A percentile compares a stretch with the other conserved stretches of the same genome.
Evolutionary conservation across 2,888 invertebrate genomes (phyloP).

Genomic region (Lasioglossum oenotherae): DNA sequence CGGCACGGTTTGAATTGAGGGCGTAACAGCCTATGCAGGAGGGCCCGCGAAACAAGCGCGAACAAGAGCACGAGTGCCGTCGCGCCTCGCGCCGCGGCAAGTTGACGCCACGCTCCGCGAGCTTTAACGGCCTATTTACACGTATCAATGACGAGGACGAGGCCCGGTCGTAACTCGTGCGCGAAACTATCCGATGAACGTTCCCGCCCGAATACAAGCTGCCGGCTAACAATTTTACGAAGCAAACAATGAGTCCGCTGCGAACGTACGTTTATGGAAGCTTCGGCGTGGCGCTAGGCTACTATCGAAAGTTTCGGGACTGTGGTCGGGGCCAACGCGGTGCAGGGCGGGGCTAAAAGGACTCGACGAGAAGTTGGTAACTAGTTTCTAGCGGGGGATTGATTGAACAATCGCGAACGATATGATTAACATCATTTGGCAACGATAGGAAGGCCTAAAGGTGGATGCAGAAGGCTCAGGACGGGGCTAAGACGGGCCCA

Average conservation of each 20-base stretch:
- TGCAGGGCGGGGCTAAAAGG: too few relatives aligned
- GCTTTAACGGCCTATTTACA: not conserved
- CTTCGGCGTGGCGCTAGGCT: not conserved
- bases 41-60: conserved; percentile 27
- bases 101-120: conserved; percentile 5
- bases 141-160: not conserved
- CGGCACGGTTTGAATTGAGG: conserved; percentile 57
- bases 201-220: not conserved
- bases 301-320: not conserved
- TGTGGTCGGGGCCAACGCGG: too few relatives aligned
- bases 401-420: not conserved
- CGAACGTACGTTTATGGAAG: not conserved
- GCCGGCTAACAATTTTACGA: not conserved
- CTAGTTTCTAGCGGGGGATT: not conserved
- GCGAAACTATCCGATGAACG: not conserved
- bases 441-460: not conserved
- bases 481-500: not conserved
- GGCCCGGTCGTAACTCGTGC: not conserved
- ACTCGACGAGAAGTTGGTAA: not conserved
- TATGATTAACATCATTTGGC: too few relatives aligned
- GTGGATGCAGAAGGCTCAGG: not conserved
- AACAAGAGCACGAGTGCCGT: conserved; percentile 31
- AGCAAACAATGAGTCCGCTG: not conserved
- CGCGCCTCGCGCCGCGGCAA: not conserved
- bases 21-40: conserved; percentile 57